phyloP scores from a whole-genome alignment of 30 jellyfish, hydroid and myxozoan genomes.

The Sanderia malayensis region DNA sequence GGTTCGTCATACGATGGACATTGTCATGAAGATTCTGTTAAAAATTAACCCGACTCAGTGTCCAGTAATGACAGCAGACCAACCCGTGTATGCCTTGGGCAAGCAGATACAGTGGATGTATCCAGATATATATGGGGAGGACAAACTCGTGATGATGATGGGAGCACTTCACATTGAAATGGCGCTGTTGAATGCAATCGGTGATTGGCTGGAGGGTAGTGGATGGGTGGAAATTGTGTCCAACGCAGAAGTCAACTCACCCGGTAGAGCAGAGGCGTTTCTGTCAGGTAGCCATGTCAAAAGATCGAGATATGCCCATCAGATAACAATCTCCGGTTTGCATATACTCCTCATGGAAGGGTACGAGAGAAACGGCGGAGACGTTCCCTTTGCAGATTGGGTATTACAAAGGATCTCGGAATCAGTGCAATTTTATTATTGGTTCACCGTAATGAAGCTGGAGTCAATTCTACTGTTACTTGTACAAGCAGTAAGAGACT shows the following conservation, averaged over 20 bases:
- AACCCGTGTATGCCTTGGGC: conserved; percentile 22
- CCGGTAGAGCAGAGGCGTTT: conserved; percentile 26
- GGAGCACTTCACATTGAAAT: conserved; percentile 31
- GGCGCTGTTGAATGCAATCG: conserved; percentile 13
- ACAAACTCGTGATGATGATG: conserved; percentile 24
- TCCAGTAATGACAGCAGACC: conserved; percentile 5
- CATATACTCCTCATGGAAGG: conserved; percentile 16
- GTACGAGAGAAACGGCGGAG: conserved; percentile 1
- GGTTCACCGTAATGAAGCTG: conserved; percentile 22
- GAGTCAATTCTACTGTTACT: background rate
- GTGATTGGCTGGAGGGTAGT: conserved; percentile 13
- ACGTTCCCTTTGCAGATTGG: conserved; percentile 17
- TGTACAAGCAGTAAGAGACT: conserved; percentile 15
- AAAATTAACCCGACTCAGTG: conserved; percentile 10
- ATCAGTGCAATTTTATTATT: conserved; percentile 8
- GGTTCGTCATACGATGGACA: conserved; percentile 12
- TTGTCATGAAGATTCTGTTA: background rate
- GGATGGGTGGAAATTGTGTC: conserved; percentile 21
- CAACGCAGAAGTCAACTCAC: conserved; percentile 17
- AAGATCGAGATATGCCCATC: conserved; percentile 29
- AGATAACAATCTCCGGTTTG: conserved; percentile 14
- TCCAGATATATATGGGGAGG: conserved; percentile 33
- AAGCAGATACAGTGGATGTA: conserved; percentile 23
- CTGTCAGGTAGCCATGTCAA: conserved; percentile 18
- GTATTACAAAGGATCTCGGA: conserved; percentile 3